phyloP scores from a whole-genome alignment of 2,113 vertebrate species.

The Micronisus gabar region DNA sequence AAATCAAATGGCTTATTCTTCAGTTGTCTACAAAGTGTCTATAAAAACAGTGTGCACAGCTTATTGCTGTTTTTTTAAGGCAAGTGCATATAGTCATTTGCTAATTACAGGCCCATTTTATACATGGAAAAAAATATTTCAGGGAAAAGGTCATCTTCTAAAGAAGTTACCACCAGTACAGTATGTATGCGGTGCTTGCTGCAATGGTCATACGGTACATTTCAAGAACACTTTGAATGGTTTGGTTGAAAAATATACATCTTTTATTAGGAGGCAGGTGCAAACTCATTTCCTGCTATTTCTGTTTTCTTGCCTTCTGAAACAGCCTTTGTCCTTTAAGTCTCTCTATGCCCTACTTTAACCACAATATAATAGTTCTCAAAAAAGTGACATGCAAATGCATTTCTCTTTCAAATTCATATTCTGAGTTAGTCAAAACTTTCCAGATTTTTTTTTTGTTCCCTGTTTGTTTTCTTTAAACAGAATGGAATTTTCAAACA shows the following conservation, averaged over 20 bases:
- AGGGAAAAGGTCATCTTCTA: neutral
- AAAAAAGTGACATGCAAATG: neutral
- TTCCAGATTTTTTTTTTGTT: neutral
- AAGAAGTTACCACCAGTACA: neutral
- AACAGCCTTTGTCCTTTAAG: neutral
- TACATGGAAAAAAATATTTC: neutral
- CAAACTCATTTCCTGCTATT: neutral
- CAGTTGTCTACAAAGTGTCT: neutral
- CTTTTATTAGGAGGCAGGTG: neutral
- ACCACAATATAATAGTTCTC: neutral
- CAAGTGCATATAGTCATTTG: neutral
- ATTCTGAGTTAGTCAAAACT: neutral
- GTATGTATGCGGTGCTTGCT: neutral
- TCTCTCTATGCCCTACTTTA: neutral
- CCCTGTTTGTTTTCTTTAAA: neutral
- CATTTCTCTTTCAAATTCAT: neutral
- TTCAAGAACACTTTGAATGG: neutral
- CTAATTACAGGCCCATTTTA: neutral
- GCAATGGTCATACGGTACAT: neutral
- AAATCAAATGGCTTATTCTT: neutral
- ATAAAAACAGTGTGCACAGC: neutral
- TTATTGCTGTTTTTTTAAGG: neutral
- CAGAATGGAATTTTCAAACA: neutral
- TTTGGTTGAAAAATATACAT: neutral
- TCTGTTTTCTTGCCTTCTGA: neutral